Percentiles rank a stretch among this genome's conserved stretches.
Evolutionary conservation across 2,797 vertebrate species (phyloP).

Genomic region (Acrossocheilus fasciatus): DNA sequence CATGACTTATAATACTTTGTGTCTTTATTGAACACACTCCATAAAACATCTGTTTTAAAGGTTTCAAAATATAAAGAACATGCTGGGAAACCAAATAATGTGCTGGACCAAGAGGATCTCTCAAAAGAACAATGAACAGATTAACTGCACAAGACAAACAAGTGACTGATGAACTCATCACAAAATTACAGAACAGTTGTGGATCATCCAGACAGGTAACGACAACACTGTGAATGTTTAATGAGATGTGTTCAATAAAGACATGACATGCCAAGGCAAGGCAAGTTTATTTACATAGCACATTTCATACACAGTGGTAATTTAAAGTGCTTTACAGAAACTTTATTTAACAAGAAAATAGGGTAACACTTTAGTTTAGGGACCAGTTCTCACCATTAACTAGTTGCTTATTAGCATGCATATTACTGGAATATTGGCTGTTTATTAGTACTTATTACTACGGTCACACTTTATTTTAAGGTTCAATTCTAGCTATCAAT

Average conservation of each 20-base stretch:
- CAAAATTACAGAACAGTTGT: background rate
- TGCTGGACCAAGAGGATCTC: background rate
- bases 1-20: background rate
- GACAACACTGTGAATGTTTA: background rate
- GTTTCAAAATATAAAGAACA: background rate
- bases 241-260: no score
- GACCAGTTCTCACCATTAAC: no score
- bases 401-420: no score
- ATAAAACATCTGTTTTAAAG: background rate
- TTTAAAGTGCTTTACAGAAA: no score
- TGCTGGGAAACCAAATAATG: background rate
- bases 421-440: no score
- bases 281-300: no score
- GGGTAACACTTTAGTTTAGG: no score
- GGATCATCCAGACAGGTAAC: background rate
- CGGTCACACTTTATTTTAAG: no score
- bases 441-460: background rate
- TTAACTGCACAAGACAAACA: background rate
- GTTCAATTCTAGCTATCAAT: no score
- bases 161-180: background rate
- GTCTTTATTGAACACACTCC: background rate
- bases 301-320: no score
- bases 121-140: background rate
- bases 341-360: background rate
- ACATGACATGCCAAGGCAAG: no score